Conservation (phyloP, 1,140 invertebrate genomes). For the Leptinotarsa undecemlineata region DNA sequence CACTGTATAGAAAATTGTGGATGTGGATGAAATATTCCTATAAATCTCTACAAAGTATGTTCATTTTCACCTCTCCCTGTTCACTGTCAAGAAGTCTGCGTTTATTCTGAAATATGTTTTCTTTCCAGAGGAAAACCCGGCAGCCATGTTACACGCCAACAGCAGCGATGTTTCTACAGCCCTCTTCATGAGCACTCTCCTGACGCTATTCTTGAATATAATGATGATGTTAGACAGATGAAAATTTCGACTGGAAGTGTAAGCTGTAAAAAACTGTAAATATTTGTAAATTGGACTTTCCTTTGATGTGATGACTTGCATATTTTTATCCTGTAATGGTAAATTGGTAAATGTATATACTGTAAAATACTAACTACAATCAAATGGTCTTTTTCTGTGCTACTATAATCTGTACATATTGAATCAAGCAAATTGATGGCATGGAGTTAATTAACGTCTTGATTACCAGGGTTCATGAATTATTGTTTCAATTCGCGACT, state of each 20-base stretch:
- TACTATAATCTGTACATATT: too few relatives aligned
- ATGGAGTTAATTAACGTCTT: too few relatives aligned
- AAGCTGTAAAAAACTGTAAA: conserved; percentile 16
- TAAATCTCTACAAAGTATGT: too few relatives aligned
- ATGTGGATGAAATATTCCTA: too few relatives aligned
- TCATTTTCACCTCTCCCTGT: too few relatives aligned
- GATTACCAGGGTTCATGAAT: too few relatives aligned
- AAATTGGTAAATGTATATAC: not conserved
- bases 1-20: too few relatives aligned
- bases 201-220: conserved; percentile 21
- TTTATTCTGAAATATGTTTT: conserved; percentile 7
- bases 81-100: not conserved
- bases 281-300: conserved; percentile 14
- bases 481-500: too few relatives aligned
- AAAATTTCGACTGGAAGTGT: not conserved
- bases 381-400: not conserved
- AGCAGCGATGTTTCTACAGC: conserved; percentile 35
- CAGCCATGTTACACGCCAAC: conserved; percentile 42
- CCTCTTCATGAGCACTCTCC: conserved; percentile 33
- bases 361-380: not conserved
- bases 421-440: too few relatives aligned
- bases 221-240: conserved; percentile 20
- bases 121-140: conserved; percentile 43
- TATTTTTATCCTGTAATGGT: not conserved
- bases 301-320: too few relatives aligned